Evolutionary conservation across 2,888 invertebrate genomes (phyloP).

Genomic region (Incurvaria masculella): DNA sequence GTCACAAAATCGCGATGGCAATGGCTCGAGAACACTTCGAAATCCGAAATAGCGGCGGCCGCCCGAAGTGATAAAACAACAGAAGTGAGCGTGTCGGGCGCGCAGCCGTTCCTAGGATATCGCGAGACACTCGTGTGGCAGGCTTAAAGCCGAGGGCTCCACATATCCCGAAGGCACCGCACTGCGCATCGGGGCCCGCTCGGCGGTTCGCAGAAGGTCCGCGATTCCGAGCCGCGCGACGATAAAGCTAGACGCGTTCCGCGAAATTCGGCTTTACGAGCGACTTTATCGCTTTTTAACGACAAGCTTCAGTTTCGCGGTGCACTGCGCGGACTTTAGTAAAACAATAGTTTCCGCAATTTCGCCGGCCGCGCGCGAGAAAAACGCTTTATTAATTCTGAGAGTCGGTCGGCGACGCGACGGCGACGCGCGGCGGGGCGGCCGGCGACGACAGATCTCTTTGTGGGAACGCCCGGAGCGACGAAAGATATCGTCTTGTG

Average conservation of each 20-base stretch:
- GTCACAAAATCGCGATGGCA: too few species aligned
- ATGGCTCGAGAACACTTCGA: too few species aligned
- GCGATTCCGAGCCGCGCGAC: not conserved
- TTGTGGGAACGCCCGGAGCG: too few species aligned
- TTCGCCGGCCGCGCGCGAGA: not conserved
- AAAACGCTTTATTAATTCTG: not conserved
- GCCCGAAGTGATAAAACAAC: not conserved
- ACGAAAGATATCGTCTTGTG: too few species aligned
- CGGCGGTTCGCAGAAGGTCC: not conserved
- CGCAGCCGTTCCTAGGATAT: too few species aligned
- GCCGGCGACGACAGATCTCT: not conserved
- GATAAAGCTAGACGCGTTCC: not conserved
- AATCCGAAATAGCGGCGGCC: not conserved
- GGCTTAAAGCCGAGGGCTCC: too few species aligned
- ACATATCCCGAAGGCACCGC: too few species aligned
- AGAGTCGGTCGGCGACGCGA: not conserved
- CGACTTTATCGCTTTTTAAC: not conserved
- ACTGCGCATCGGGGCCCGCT: not conserved
- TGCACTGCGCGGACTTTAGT: not conserved
- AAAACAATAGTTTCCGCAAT: not conserved
- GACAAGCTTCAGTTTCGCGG: not conserved
- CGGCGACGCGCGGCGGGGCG: not conserved
- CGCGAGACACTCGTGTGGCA: too few species aligned
- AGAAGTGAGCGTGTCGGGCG: not conserved
- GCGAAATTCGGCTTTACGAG: not conserved